Evolutionary conservation across 2,113 vertebrate species (phyloP).

Genomic region (Budorcas taxicolor): DNA sequence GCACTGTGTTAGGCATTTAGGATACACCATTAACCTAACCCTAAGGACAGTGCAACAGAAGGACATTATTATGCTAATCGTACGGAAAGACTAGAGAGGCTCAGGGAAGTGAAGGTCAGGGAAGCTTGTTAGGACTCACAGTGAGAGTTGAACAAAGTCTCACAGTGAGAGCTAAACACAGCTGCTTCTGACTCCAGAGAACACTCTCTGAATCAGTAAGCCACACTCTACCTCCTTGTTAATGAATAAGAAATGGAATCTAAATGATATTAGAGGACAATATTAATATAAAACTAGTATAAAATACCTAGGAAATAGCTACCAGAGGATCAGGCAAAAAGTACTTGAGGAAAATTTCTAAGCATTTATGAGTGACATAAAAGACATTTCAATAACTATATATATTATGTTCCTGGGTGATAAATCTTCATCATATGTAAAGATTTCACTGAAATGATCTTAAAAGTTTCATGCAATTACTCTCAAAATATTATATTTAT

Average conservation of each 20-base stretch:
- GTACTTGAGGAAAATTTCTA: background rate
- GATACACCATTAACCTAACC: background rate
- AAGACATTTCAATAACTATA: background rate
- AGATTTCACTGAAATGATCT: background rate
- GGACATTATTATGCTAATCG: background rate
- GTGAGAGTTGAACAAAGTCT: background rate
- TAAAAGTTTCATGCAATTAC: background rate
- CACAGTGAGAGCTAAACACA: background rate
- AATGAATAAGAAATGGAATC: background rate
- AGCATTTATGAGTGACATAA: background rate
- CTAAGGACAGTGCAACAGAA: background rate
- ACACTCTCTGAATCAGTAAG: background rate
- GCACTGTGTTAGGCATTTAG: background rate
- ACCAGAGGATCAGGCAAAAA: background rate
- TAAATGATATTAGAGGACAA: background rate
- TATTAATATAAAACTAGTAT: background rate
- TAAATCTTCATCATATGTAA: background rate
- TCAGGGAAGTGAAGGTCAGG: background rate
- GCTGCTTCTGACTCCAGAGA: background rate
- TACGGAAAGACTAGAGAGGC: background rate
- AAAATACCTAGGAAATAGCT: background rate
- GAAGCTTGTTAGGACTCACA: background rate
- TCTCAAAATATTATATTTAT: slow-evolving; percentile 24
- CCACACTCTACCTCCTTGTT: background rate
- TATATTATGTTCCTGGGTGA: background rate